Base-by-base conservation (phyloP, 2,888 invertebrate species). In the Crematogaster levior region DNA sequence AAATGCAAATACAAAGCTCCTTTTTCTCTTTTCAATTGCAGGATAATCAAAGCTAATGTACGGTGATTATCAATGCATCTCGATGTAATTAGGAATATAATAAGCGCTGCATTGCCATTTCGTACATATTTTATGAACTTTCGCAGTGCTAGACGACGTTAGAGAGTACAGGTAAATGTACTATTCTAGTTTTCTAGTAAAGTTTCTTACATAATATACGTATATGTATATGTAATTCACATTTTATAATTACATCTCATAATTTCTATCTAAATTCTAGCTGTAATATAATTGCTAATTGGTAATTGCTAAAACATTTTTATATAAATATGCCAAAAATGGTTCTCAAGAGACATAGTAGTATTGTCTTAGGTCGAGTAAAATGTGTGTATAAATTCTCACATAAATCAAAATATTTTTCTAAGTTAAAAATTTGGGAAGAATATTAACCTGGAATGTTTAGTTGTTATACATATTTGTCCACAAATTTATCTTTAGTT, bases 21-120 rank as follows among this genome's bases (percentile, higher is more conserved):
- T 15, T 40, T 3, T 15, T n/a, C 10, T 24, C 12, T 18, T 63
- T 40, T 18, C 0, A 15, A 43, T 24, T 7, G n/a, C 34, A 12
- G 30, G 15, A 43, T 60, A 51, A 74, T 63, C 51, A 65, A 65
- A 51, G 18, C 5, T 40, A 58, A 65, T 10, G n/a, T 51, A 12
- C n/a, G 18, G 24, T 15, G 37, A 15, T 53, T 65, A 51, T 63
- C 51, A 27, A 15, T 27, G 40, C 40, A 53, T 63, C n/a, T 48
- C 18, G 40, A 40, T 15, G 5, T 65, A 75, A 65, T 53, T 65
- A 75, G 37, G 37, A 5, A 75, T n/a, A 15, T 40, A 75, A 75
- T 61, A 51, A 63, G 51, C 51, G 9, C 15, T n/a, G 7, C 40
- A 15, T 24, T n/a, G 18, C 10, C 51, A 65, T 40, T 34, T 51